Evolutionary conservation across 1,140 invertebrate genomes (phyloP).

Genomic region (Drosophila kikkawai): DNA sequence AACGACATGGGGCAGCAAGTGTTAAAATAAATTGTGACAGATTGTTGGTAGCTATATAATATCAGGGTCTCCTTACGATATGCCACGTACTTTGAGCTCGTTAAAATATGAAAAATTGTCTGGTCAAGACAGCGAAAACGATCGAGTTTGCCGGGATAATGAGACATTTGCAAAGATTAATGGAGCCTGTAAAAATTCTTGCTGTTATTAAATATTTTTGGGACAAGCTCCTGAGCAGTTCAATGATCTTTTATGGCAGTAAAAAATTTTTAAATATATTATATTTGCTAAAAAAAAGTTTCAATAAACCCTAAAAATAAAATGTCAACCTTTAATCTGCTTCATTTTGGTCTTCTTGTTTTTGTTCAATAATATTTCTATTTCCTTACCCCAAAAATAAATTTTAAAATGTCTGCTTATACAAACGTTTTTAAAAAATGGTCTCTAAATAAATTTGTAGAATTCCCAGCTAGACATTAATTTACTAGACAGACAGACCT

Average conservation of each 20-base stretch:
- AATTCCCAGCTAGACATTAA: slow-evolving; percentile 66
- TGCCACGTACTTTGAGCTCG: slow-evolving; percentile 53
- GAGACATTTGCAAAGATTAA: slow-evolving; percentile 35
- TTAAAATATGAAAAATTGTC: slow-evolving; percentile 67
- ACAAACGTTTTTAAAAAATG: slow-evolving; percentile 31
- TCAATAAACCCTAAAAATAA: too few species aligned
- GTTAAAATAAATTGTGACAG: slow-evolving; percentile 69
- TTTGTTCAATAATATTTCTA: slow-evolving; percentile 1
- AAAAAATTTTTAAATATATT: not conserved
- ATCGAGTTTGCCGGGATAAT: slow-evolving; percentile 17
- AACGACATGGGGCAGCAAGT: slow-evolving; percentile 59
- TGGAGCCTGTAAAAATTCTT: slow-evolving; percentile 12
- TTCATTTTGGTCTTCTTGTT: not conserved
- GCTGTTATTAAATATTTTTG: slow-evolving; percentile 12
- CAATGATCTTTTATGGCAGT: not conserved
- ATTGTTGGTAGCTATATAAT: slow-evolving; percentile 56
- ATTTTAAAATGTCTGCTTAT: slow-evolving; percentile 7
- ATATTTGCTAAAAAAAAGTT: not conserved
- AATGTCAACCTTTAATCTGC: not conserved
- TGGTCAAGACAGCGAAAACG: slow-evolving; percentile 16
- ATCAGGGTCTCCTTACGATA: slow-evolving; percentile 71
- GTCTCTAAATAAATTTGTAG: slow-evolving; percentile 50
- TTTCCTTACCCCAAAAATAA: slow-evolving; percentile 20
- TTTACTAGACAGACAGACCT: slow-evolving; percentile 35
- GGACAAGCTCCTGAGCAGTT: slow-evolving; percentile 3